A percentile compares a stretch with the other conserved stretches of the same genome.
phyloP scores from a whole-genome alignment of 1,140 invertebrate species.

The Melipona quadrifasciata region DNA sequence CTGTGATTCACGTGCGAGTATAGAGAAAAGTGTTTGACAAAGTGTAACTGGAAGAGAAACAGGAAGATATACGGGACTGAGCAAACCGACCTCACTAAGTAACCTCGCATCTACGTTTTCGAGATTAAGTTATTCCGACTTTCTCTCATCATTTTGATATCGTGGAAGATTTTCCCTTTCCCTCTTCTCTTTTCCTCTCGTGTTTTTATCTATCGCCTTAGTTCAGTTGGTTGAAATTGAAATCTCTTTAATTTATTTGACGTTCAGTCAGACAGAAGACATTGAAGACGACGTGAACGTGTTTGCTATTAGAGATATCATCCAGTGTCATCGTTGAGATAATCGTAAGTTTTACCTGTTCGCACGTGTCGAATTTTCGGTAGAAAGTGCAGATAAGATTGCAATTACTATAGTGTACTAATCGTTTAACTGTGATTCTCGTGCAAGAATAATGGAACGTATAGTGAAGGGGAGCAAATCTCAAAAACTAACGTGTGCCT shows the following conservation, averaged over 20 bases:
- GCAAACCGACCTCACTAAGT: neutral
- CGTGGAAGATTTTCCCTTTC: neutral
- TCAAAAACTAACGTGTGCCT: constrained; percentile 18
- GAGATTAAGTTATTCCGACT: neutral
- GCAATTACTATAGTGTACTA: constrained; percentile 22
- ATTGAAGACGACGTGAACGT: neutral
- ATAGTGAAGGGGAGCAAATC: constrained; percentile 1
- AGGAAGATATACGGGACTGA: neutral
- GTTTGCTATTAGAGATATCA: neutral
- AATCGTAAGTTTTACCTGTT: neutral
- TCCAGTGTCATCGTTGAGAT: neutral
- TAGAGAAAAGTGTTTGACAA: neutral
- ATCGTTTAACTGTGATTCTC: constrained; percentile 62
- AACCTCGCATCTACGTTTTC: constrained; percentile 16
- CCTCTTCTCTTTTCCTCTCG: neutral
- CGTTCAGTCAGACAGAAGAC: neutral
- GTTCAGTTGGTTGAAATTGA: too few relatives aligned
- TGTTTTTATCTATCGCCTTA: neutral
- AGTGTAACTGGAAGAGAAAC: neutral
- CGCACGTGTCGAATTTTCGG: neutral
- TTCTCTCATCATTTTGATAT: neutral
- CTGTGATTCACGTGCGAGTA: constrained; percentile 59
- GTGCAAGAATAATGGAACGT: constrained; percentile 15
- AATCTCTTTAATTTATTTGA: neutral
- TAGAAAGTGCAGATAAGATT: neutral